Evolutionary conservation across 2,113 vertebrate genomes (phyloP), one percentile per base, ranked within the genome.

Genomic region (Python bivittatus): DNA sequence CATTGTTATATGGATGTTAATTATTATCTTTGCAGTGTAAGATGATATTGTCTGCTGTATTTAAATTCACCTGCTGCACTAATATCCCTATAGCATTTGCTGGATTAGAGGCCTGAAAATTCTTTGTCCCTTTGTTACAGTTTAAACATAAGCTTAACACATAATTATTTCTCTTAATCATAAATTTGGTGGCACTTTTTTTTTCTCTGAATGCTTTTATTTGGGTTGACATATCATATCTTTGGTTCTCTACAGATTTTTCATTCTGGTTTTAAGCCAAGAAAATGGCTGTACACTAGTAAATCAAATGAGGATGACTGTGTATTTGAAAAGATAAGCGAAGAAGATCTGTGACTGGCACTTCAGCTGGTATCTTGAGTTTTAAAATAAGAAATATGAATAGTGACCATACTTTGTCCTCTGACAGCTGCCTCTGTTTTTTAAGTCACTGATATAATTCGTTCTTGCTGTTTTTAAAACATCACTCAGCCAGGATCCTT

Each of bases 301-400:
- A 89, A n/a, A 85, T 53, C 91, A 64, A 64, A 53, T 52, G 87
- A 89, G 5, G 91, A 89, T 3, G 91, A 64, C 25, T 92, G 87
- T 42, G 91, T 92, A 48, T 92, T 92, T 92, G 91, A 92, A n/a
- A 89, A 92, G 44, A 92, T 92, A 85, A 85, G 87, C 20, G 91
- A 92, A 85, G 91, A 92, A 61, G 91, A 92, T 33, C 64, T 92
- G 91, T 92, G 91, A 92, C 29, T 48, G 3, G 38, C 7, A 22
- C 60, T 86, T 53, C 85, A 68, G 52, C 11, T 56, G 22, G n/a
- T 61, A 2, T 23, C 68, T 42, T 42, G 4, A 42, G 2, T 29
- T 38, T 53, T 86, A 12, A 60, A 61, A 68, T 68, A 48, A 86
- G 58, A 23, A 42, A 25, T 4, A 86, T 7, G 17, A 90, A 83